These are phyloP conservation scores for Chrysolina oricalcia DNA, from an alignment of 2,888 invertebrate genomes.

Conservation along the genomic window DNA sequence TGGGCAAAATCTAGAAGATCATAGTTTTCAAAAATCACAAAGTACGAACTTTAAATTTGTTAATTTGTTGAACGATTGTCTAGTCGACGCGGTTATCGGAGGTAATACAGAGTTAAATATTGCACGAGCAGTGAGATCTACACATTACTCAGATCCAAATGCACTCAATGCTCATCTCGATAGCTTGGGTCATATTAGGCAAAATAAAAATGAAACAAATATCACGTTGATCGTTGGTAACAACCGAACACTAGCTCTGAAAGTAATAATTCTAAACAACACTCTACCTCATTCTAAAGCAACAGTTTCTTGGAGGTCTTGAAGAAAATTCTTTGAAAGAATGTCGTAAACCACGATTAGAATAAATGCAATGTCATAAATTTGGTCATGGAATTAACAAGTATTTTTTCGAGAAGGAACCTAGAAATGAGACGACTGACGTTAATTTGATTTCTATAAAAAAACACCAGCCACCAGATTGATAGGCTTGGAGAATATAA, in stretches of 20 bases:
- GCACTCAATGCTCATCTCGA: too few species aligned
- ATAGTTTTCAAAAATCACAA: too few species aligned
- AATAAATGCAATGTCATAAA: too few species aligned
- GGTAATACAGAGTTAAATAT: conserved; percentile 48
- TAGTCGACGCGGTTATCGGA: conserved; percentile 53
- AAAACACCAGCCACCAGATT: too few species aligned
- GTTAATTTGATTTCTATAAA: not conserved
- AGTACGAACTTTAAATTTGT: too few species aligned
- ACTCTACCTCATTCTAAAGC: not conserved
- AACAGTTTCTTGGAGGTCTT: not conserved
- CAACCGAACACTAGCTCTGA: not conserved
- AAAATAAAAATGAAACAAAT: not conserved
- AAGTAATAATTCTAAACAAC: not conserved
- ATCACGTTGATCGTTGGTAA: not conserved
- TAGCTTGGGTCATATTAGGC: conserved; percentile 4
- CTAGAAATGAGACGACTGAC: not conserved
- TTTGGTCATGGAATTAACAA: not conserved
- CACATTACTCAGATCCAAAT: too few species aligned
- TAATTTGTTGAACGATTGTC: too few species aligned
- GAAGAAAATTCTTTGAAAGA: not conserved
- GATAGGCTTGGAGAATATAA: too few species aligned
- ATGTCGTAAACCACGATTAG: not conserved
- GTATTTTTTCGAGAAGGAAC: not conserved
- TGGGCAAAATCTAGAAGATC: too few species aligned
- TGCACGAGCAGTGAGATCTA: conserved; percentile 38